Evolutionary conservation across 1,140 invertebrate species (phyloP).

Genomic region (Drosophila orena): DNA sequence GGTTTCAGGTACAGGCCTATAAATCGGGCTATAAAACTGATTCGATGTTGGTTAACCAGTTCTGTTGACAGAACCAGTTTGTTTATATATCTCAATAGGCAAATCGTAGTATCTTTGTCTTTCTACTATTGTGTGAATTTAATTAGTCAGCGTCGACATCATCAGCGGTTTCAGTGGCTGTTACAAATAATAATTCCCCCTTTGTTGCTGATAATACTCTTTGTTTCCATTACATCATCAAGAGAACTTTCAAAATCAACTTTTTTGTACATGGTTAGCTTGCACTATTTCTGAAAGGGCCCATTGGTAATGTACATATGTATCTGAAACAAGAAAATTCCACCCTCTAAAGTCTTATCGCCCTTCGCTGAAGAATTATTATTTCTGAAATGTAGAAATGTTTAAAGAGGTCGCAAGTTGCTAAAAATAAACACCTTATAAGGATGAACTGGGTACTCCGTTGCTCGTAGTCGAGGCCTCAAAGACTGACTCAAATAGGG

Average conservation of each 20-base stretch:
- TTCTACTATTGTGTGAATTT: conserved; percentile 3
- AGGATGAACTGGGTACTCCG: background rate
- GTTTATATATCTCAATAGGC: background rate
- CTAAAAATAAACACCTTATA: background rate
- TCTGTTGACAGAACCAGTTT: conserved; percentile 23
- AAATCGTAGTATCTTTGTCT: conserved; percentile 3
- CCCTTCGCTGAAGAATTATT: no score
- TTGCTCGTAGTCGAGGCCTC: no score
- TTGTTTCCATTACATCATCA: conserved; percentile 1
- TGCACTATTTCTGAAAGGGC: no score
- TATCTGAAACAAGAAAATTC: background rate
- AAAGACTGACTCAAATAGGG: background rate
- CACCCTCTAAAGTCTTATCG: no score
- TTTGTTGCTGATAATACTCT: background rate
- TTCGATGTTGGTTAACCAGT: conserved; percentile 8
- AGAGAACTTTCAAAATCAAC: background rate
- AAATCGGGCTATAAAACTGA: background rate
- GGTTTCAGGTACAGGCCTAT: background rate
- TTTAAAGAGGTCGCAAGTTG: background rate
- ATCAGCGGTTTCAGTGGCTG: background rate
- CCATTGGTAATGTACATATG: background rate
- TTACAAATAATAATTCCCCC: background rate
- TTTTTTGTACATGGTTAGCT: no score
- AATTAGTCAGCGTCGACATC: conserved; percentile 13
- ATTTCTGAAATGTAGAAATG: no score